These are phyloP conservation scores for Apaloderma vittatum DNA, from an alignment of 2,113 vertebrate genomes.

Conservation along the genomic window DNA sequence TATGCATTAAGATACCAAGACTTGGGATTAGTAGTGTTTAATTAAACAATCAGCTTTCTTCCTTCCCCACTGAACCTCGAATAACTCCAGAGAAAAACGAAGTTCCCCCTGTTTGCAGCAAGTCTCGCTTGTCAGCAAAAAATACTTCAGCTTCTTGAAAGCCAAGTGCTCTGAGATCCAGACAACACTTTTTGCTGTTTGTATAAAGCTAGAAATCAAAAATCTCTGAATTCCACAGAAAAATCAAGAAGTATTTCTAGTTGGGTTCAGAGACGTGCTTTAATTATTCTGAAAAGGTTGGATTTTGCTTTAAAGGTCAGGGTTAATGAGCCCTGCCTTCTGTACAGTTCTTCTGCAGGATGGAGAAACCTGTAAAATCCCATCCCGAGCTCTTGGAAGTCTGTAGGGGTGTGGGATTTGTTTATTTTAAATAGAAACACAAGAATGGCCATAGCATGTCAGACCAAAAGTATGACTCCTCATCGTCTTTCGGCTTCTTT, in stretches of 20 bases:
- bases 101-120: neutral
- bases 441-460: neutral
- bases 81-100: neutral
- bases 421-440: neutral
- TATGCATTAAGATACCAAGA: too few relatives aligned
- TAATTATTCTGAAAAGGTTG: neutral
- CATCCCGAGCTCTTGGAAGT: too few relatives aligned
- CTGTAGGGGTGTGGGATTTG: neutral
- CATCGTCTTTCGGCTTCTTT: neutral
- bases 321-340: neutral
- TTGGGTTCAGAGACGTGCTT: neutral
- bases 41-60: neutral
- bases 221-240: neutral
- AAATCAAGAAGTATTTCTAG: neutral
- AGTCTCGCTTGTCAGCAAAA: neutral
- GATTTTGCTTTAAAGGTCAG: neutral
- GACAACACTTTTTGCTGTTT: neutral
- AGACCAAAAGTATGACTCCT: neutral
- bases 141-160: neutral
- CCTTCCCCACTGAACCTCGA: neutral
- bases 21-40: neutral
- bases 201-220: neutral
- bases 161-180: neutral
- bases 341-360: rapidly evolving
- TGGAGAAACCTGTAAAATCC: neutral